Evolutionary conservation across 2,888 invertebrate species (phyloP).

Genomic region (Tetranychus piercei): DNA sequence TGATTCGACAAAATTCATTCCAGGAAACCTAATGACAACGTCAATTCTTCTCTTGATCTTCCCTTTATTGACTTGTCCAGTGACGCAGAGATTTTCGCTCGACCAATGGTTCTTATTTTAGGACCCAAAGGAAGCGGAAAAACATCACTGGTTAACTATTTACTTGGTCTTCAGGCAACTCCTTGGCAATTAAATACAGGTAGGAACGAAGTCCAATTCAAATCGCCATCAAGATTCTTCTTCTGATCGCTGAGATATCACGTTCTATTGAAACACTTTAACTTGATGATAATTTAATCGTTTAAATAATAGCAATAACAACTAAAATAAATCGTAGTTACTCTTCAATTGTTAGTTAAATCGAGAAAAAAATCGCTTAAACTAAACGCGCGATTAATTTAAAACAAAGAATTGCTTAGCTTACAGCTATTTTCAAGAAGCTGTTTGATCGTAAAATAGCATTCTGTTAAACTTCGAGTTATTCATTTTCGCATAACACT

Average conservation of each 20-base stretch:
- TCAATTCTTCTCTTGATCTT: background rate
- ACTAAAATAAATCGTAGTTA: no score
- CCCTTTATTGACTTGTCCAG: conserved; percentile 22
- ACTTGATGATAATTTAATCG: conserved; percentile 3
- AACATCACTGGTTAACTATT: conserved; percentile 77
- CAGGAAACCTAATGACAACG: background rate
- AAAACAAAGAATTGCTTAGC: no score
- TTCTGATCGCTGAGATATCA: no score
- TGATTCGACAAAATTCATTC: background rate
- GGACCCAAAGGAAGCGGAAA: conserved; percentile 94
- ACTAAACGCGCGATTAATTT: no score
- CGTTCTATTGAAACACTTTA: background rate
- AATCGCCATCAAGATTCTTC: background rate
- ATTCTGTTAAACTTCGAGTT: no score
- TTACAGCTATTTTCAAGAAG: no score
- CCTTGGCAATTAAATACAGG: conserved; percentile 67
- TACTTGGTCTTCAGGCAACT: conserved; percentile 44
- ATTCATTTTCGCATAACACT: no score
- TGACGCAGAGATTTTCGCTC: conserved; percentile 85
- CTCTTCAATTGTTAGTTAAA: no score
- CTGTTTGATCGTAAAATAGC: no score
- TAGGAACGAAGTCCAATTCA: conserved; percentile 32
- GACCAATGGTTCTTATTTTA: conserved; percentile 76
- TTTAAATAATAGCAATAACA: background rate
- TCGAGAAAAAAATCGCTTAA: no score